These are phyloP conservation scores for Asbolus verrucosus DNA, from an alignment of 1,140 invertebrate species.

Conservation along the genomic window DNA sequence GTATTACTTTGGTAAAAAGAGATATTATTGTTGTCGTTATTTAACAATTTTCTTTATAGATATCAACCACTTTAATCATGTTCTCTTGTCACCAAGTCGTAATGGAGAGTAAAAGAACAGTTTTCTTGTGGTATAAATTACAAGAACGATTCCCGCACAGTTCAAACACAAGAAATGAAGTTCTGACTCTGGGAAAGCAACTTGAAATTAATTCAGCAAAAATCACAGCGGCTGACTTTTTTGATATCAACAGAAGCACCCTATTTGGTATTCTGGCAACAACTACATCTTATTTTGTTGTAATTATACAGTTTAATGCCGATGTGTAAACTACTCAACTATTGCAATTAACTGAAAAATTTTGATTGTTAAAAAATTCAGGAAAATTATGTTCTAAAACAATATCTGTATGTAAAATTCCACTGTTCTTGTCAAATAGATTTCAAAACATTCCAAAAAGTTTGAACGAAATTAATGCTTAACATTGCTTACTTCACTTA, in stretches of 20 bases:
- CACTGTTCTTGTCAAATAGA: too few species aligned
- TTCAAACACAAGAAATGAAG: slow-evolving; percentile 25
- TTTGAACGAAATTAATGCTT: too few species aligned
- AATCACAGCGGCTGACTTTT: slow-evolving; percentile 34
- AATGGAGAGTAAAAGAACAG: neutral
- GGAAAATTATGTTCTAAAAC: too few species aligned
- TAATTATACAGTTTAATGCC: slow-evolving; percentile 13
- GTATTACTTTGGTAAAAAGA: too few species aligned
- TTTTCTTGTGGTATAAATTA: slow-evolving; percentile 8
- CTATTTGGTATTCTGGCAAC: slow-evolving; percentile 22
- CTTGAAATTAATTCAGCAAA: neutral
- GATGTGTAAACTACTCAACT: neutral
- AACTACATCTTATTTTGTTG: slow-evolving; percentile 21
- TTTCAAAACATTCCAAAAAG: too few species aligned
- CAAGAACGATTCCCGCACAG: slow-evolving; percentile 5
- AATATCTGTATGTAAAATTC: too few species aligned
- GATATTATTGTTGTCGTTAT: too few species aligned
- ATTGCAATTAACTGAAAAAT: too few species aligned
- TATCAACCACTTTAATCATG: neutral
- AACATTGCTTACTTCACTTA: too few species aligned
- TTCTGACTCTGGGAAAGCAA: neutral
- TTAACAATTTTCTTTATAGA: too few species aligned
- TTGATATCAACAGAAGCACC: slow-evolving; percentile 20
- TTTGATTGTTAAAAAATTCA: too few species aligned
- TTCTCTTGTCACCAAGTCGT: neutral